Conservation (phyloP, 2,113 vertebrate genomes). For the Sebastes fasciatus region DNA sequence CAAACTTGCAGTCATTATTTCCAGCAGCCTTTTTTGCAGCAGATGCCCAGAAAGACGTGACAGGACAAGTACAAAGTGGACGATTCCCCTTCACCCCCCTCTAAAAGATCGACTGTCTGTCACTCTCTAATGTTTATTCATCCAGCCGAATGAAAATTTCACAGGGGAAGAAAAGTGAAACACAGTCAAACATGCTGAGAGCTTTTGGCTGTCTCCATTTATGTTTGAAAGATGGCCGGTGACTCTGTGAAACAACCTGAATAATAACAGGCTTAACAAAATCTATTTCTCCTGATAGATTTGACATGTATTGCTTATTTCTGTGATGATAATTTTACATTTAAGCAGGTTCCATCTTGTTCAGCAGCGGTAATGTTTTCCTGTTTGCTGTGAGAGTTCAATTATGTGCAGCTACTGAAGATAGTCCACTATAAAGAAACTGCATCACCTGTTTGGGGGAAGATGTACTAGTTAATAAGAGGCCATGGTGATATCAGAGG, state of each 20-base stretch:
- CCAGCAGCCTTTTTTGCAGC: conserved; percentile 53
- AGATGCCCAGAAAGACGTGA: conserved; percentile 52
- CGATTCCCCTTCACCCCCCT: neutral
- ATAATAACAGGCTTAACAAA: conserved; percentile 6
- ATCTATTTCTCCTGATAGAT: neutral
- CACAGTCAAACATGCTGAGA: conserved; percentile 18
- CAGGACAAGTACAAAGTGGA: conserved; percentile 58
- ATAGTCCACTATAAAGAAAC: neutral
- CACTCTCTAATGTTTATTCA: conserved; percentile 64
- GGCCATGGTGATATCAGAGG: neutral
- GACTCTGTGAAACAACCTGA: conserved; percentile 15
- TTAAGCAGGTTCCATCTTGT: neutral
- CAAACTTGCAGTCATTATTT: conserved; percentile 72
- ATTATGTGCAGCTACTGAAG: neutral
- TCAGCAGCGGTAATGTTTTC: neutral
- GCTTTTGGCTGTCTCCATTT: neutral
- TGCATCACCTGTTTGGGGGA: conserved; percentile 5
- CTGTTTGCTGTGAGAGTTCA: neutral
- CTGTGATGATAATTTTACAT: neutral
- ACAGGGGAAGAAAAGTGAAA: conserved; percentile 28
- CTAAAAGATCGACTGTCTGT: conserved; percentile 42
- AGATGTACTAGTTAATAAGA: conserved; percentile 12
- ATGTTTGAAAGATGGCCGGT: neutral
- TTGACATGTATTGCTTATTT: conserved; percentile 2
- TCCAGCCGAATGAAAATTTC: conserved; percentile 47